Evolutionary conservation across 2,797 vertebrate species (phyloP), one percentile per base, ranked within the genome.

Genomic region (Pogoniulus pusillus): DNA sequence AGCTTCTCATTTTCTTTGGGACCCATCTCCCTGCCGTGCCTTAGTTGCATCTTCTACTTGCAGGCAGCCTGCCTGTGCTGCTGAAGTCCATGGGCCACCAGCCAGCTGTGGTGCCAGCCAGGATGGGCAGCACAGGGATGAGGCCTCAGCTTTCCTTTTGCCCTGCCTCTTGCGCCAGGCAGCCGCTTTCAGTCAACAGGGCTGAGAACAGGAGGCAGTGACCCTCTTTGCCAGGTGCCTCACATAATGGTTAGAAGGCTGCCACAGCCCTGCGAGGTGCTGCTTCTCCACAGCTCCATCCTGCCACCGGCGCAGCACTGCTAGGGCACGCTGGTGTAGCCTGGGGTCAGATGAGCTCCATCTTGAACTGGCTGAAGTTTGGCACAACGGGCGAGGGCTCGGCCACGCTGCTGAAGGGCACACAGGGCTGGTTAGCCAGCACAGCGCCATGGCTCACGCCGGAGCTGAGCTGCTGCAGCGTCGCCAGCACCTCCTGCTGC

Each of bases 401-500:
- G 0, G 95, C 84, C 79, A 79, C 77, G 47, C 59, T 57, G 60
- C 63, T 37, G 84, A 92, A 95, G 26, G 93, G 96, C 95, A n/a
- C 65, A 11, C 94, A 98, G 96, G 82, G 96, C 53, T 92, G 79
- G 96, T 93, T 74, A 57, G 93, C 94, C 45, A 96, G 94, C 96
- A 94, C 91, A 0, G 97, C 55, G 0, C 95, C n/a, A 2, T 97
- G 96, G 93, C 95, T 97, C 7, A 97, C 17, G 3, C 97, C 97
- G 85, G 97, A 95, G 64, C 97, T 88, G 9, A 98, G 93, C 82
- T 95, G 97, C 96, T 98, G 98, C 34, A 98, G 97, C 1, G 97
- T 98, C 95, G 96, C 94, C 72, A 99, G 97, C 90, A 98, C 97
- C 96, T 98, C 98, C 84, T 97, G 98, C 95, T 98, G 98, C 87